Percentiles rank a stretch among this genome's conserved stretches.
Evolutionary conservation across 2,888 invertebrate genomes (phyloP).

Genomic region (Yponomeuta sedellus): DNA sequence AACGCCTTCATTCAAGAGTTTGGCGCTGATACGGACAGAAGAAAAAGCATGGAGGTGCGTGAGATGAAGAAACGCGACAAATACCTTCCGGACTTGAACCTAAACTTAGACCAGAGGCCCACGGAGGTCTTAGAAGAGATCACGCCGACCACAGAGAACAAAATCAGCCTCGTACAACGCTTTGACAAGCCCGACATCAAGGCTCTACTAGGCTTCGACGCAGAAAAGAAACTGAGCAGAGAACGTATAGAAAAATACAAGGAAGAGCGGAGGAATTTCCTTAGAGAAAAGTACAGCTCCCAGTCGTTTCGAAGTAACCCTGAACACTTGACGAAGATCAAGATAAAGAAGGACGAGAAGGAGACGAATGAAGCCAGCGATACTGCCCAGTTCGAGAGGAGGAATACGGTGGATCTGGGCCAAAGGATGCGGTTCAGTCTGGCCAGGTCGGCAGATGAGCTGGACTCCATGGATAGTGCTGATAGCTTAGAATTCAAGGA

Average conservation of each 20-base stretch:
- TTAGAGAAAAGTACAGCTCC: constrained; percentile 90
- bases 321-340: constrained; percentile 62
- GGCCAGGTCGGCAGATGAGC: constrained; percentile 56
- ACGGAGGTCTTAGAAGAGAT: constrained; percentile 58
- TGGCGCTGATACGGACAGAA: constrained; percentile 64
- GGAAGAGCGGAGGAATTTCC: constrained; percentile 89
- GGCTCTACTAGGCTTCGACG: constrained; percentile 53
- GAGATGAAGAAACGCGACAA: constrained; percentile 78
- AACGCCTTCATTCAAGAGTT: constrained; percentile 84
- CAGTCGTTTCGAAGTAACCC: constrained; percentile 85
- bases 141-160: constrained; percentile 79
- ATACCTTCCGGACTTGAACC: constrained; percentile 58
- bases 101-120: constrained; percentile 48
- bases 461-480: constrained; percentile 52
- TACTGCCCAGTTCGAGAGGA: constrained; percentile 53
- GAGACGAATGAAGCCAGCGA: neutral
- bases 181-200: constrained; percentile 54
- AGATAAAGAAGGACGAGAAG: constrained; percentile 44
- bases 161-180: constrained; percentile 77
- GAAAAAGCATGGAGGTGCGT: constrained; percentile 80
- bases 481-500: constrained; percentile 21
- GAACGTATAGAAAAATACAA: constrained; percentile 94
- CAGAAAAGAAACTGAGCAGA: constrained; percentile 80
- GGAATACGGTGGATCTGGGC: constrained; percentile 67
- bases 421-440: constrained; percentile 62